phyloP scores from a whole-genome alignment of 2,113 vertebrate species.

The Cebidichthys violaceus region DNA sequence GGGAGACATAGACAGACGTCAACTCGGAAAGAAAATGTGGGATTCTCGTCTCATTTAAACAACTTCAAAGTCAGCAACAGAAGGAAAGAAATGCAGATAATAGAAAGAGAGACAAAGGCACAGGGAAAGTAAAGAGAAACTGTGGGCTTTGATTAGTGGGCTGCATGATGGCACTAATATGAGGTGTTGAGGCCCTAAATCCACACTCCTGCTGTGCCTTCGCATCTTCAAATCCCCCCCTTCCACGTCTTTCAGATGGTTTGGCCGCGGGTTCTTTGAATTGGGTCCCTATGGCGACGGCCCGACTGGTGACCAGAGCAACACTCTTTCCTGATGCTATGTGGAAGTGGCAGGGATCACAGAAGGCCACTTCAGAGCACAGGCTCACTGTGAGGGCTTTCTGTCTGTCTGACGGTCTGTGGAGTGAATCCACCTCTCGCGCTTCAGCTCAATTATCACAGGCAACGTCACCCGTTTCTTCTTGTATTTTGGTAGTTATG shows the following conservation, averaged over 20 bases:
- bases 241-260: slow-evolving; percentile 67
- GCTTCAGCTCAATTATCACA: slow-evolving; percentile 27
- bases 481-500: neutral
- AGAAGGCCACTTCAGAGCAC: slow-evolving; percentile 76
- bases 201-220: slow-evolving; percentile 54
- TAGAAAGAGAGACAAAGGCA: slow-evolving; percentile 41
- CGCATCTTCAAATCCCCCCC: slow-evolving; percentile 51
- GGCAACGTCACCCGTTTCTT: neutral
- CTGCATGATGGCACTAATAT: slow-evolving; percentile 25
- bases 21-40: slow-evolving; percentile 54
- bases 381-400: slow-evolving; percentile 51
- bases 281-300: slow-evolving; percentile 77
- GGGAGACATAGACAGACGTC: slow-evolving; percentile 57
- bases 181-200: slow-evolving; percentile 50
- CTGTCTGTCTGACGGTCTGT: slow-evolving; percentile 46
- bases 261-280: slow-evolving; percentile 74
- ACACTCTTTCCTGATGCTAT: slow-evolving; percentile 74
- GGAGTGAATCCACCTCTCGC: neutral
- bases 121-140: slow-evolving; percentile 44
- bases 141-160: slow-evolving; percentile 46
- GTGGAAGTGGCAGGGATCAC: slow-evolving; percentile 77
- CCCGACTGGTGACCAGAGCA: slow-evolving; percentile 73
- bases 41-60: slow-evolving; percentile 64
- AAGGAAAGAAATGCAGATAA: slow-evolving; percentile 54
- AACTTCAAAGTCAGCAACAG: slow-evolving; percentile 55